Base-by-base conservation (phyloP, 2,113 vertebrate genomes). In the Neogobius melanostomus region DNA sequence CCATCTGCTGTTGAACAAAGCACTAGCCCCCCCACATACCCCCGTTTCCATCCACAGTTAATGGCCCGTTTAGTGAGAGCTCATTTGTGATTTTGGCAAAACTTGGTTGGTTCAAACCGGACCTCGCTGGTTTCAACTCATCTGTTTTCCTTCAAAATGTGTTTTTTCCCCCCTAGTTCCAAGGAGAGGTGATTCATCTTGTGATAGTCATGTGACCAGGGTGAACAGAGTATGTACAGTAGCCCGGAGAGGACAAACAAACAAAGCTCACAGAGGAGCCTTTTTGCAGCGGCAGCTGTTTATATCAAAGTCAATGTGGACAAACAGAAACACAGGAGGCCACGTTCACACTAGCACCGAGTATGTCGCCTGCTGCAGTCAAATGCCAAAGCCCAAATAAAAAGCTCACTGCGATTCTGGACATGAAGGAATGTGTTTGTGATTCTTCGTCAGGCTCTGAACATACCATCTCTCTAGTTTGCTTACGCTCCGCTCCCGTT, bases 161-260 rank as follows among this genome's bases (percentile, higher is more conserved):
- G 9, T 54, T 9, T 54, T 2, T 68, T 54, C 66, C 42, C 42
- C 21, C 59, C 71, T 57, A 0, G 21, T 45, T 69, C 71, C 42
- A 3, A 61, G 14, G 47, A 21, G 54, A 57, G 54, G 49, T 86
- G 80, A 90, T 85, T 86, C 83, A 88, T 75, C 80, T 81, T 80
- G 80, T 87, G 89, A 85, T 47, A 57, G 59, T 76, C 82, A 88
- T 76, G 78, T 87, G 85, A 87, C 70, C 49, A 42, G 6, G 11
- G 16, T 21, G 64, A 65, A 76, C 64, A 82, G 44, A 72, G 12
- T 17, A 21, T 49, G 50, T 70, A 16, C 66, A 73, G 66, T 17
- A n/a, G 63, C 75, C 45, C 65, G 50, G 63, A 14, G 52, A 43
- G 2, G 17, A 28, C 57, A 62, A 76, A 28, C 57, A 62, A 76